Percentiles rank a stretch among this genome's conserved stretches.
Evolutionary conservation across 2,113 vertebrate species (phyloP).

Genomic region (Narcine bancroftii): DNA sequence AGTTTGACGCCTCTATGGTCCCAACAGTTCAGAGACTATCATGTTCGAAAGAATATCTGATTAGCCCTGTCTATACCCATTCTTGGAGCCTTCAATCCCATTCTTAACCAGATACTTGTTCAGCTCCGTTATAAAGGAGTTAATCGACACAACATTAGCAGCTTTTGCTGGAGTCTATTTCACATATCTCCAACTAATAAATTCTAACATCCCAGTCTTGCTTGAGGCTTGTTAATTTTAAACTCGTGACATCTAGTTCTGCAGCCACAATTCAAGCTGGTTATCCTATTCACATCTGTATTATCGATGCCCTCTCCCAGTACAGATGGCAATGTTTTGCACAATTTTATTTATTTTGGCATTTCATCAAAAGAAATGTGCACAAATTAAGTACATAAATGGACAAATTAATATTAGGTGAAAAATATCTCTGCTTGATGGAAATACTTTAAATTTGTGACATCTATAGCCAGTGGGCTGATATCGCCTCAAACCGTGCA

Average conservation of each 20-base stretch:
- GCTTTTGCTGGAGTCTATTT: conserved; percentile 19
- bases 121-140: conserved; percentile 23
- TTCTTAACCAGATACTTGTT: conserved; percentile 25
- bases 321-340: not conserved
- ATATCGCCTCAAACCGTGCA: no score
- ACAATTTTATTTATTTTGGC: conserved; percentile 23
- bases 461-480: no score
- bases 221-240: conserved; percentile 37
- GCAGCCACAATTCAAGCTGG: not conserved
- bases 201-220: conserved; percentile 27
- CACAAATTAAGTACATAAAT: not conserved
- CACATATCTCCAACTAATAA: conserved; percentile 14
- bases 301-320: not conserved
- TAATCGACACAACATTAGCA: conserved; percentile 28
- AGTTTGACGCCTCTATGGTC: not conserved
- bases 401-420: not conserved
- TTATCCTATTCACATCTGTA: conserved; percentile 7
- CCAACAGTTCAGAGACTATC: conserved; percentile 29
- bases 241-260: conserved; percentile 19
- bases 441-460: not conserved
- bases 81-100: not conserved
- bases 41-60: conserved; percentile 28
- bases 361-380: not conserved
- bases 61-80: conserved; percentile 25
- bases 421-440: not conserved